Conservation (phyloP, 2,888 invertebrate genomes). For the Theodoxus fluviatilis region DNA sequence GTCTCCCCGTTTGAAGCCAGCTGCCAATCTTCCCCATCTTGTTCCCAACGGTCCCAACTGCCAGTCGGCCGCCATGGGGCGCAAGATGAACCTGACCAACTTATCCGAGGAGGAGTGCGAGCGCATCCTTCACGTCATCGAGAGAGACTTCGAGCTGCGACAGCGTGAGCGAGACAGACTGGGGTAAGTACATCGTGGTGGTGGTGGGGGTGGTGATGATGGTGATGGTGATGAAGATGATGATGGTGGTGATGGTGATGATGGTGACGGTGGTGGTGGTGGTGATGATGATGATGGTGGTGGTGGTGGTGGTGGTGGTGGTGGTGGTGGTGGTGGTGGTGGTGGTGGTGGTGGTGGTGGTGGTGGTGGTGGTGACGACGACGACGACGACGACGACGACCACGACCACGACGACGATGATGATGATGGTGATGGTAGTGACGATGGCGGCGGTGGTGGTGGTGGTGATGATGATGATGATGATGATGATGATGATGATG, state of each 20-base stretch:
- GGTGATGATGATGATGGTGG: slow-evolving; percentile 2
- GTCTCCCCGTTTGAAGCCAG: no score
- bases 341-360: background rate
- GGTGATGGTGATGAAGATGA: background rate
- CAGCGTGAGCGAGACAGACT: slow-evolving; percentile 56
- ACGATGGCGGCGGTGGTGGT: no score
- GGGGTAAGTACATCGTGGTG: slow-evolving; percentile 40
- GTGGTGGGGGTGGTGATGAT: background rate
- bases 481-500: background rate
- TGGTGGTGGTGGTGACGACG: background rate
- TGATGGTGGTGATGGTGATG: background rate
- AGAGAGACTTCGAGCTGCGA: slow-evolving; percentile 61
- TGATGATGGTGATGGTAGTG: slow-evolving; percentile 8
- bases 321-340: background rate
- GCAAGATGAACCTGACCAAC: slow-evolving; percentile 53
- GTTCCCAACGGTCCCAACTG: background rate
- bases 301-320: background rate
- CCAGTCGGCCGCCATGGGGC: slow-evolving; percentile 35
- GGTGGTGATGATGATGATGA: no score
- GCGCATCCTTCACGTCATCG: slow-evolving; percentile 57
- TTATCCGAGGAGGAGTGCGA: slow-evolving; percentile 60
- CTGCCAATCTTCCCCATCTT: background rate
- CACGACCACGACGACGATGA: slow-evolving; percentile 3
- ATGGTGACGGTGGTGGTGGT: background rate
- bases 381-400: background rate